A percentile compares a stretch with the other conserved stretches of the same genome.
phyloP scores from a whole-genome alignment of 2,888 invertebrate genomes.

The Ormyrus pomaceus region DNA sequence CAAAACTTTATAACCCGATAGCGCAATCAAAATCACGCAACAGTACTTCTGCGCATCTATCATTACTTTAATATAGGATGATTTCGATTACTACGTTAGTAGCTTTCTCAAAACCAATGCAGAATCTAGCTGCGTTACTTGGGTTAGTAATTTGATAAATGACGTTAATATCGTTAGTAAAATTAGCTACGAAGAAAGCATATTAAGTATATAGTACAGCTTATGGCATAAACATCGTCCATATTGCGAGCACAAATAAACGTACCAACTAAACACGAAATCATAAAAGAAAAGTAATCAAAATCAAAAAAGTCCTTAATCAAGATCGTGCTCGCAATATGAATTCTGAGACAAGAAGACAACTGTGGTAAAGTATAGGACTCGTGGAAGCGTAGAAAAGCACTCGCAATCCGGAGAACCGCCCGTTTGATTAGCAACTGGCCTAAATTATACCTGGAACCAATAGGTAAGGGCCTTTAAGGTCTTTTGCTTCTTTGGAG shows the following conservation, averaged over 20 bases:
- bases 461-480: conserved; percentile 79
- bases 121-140: not conserved
- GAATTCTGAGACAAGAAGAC: conserved; percentile 22
- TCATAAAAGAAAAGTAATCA: not conserved
- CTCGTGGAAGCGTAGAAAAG: conserved; percentile 45
- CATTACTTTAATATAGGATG: not conserved
- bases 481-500: conserved; percentile 75
- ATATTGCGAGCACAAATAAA: conserved; percentile 26
- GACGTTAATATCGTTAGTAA: conserved; percentile 23
- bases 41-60: not conserved
- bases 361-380: conserved; percentile 16
- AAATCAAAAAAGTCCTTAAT: not conserved
- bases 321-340: conserved; percentile 39
- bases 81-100: not conserved
- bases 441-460: conserved; percentile 78
- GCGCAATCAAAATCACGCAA: conserved; percentile 12
- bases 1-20: conserved; percentile 4
- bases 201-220: conserved; percentile 36
- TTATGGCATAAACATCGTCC: conserved; percentile 13
- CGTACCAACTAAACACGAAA: not conserved
- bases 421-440: conserved; percentile 60
- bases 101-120: conserved; percentile 1
- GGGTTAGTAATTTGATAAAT: conserved; percentile 21
- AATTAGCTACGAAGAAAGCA: conserved; percentile 43
- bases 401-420: conserved; percentile 33